Evolutionary conservation across 2,888 invertebrate genomes (phyloP), one percentile per base, ranked within the genome.

Genomic region (Drosophila vallismaia): DNA sequence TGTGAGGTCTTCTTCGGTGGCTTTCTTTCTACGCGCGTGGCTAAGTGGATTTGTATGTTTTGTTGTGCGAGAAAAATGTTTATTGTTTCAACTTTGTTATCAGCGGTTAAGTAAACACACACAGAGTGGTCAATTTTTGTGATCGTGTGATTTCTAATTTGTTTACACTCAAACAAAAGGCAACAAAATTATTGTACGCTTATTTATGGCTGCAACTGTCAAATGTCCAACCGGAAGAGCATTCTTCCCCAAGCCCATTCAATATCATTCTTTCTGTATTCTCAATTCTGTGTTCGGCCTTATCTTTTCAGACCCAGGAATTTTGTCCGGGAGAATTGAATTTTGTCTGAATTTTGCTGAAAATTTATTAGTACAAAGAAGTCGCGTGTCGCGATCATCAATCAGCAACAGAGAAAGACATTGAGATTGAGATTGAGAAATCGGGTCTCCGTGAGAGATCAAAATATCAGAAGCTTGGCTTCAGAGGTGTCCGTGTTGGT

Each of bases 81-180:
- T 90, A 90, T 90, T 90, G 90, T 90, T 90, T 90, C 90, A 90
- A 90, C 90, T 88, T 90, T 90, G 90, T 90, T 90, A 90, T 90
- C 90, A 90, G 83, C 71, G 74, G 68, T 88, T 83, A 79, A 89
- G 85, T 88, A 90, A 89, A 89, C 89, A 88, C 75, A 78, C 70
- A 53, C 36, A 58, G 51, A 70, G 66, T 77, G 87, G 75, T 83
- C 84, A 81, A 79, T 29, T 42, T 45, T 58, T 53, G 40, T 19
- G 40, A 73, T 85, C 81, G 74, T 81, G 89, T 88, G 82, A 83
- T 84, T 88, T 89, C 89, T 89, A 89, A 89, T 89, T 89, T 85
- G 85, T 88, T 85, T 88, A 86, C 79, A 62, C 67, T 50, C 63
- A 40, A 58, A 48, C 42, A 71, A 55, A 53, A 54, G 62, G 66